Percentiles rank a stretch among this genome's conserved stretches.
Conservation (phyloP, 2,113 vertebrate genomes). For the Bucco capensis region DNA sequence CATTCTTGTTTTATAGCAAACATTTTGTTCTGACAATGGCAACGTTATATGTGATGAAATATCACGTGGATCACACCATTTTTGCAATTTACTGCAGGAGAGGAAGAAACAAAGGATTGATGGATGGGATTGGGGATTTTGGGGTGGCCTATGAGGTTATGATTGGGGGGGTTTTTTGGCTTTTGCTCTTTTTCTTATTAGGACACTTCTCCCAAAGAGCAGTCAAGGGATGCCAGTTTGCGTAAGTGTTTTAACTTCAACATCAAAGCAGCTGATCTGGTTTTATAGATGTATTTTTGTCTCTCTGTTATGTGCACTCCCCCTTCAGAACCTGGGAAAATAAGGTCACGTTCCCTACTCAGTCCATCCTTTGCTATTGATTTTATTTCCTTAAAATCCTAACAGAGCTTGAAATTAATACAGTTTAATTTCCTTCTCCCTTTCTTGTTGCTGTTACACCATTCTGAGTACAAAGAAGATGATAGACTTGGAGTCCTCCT, state of each 20-base stretch:
- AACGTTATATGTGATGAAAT: neutral
- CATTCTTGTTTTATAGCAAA: conserved; percentile 25
- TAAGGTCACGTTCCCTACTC: conserved; percentile 33
- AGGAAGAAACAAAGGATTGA: neutral
- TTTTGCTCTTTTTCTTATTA: conserved; percentile 1
- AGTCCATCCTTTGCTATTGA: conserved; percentile 58
- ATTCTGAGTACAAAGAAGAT: neutral
- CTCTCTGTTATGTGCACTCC: conserved; percentile 22
- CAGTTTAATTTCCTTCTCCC: conserved; percentile 2
- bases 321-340: conserved; percentile 28
- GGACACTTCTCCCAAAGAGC: neutral
- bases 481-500: neutral
- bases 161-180: neutral
- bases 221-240: conserved; percentile 1
- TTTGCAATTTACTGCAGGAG: neutral
- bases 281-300: conserved; percentile 37
- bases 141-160: neutral
- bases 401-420: conserved; percentile 66
- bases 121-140: neutral
- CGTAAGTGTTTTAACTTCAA: conserved; percentile 5
- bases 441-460: neutral
- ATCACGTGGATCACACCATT: neutral
- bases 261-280: conserved; percentile 7
- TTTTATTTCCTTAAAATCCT: conserved; percentile 49
- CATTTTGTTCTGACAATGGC: neutral